A percentile compares a stretch with the other conserved stretches of the same genome.
Conservation (phyloP, 2,797 vertebrate genomes). For the Sebastes taczanowskii region DNA sequence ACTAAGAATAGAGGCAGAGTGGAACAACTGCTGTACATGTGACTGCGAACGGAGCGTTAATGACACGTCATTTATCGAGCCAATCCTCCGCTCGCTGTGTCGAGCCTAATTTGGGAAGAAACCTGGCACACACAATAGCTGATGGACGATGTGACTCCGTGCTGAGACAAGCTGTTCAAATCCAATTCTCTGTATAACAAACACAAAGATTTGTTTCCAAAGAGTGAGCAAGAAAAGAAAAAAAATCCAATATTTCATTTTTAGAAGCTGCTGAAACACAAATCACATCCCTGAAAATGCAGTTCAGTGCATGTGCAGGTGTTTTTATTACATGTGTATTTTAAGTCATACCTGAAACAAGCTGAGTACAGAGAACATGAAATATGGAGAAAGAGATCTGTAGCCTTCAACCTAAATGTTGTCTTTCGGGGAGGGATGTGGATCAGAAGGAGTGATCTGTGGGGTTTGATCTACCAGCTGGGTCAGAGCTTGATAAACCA, state of each 20-base stretch:
- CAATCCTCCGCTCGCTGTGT: not conserved
- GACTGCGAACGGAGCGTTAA: not conserved
- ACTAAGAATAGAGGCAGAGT: not conserved
- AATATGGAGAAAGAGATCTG: not conserved
- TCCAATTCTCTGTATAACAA: constrained; percentile 3
- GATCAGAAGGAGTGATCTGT: not conserved
- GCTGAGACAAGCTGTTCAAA: constrained; percentile 18
- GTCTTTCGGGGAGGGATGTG: too few relatives aligned
- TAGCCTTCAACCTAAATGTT: too few relatives aligned
- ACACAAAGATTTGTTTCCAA: not conserved
- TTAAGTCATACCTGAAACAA: not conserved
- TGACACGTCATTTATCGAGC: not conserved
- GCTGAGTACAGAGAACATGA: not conserved
- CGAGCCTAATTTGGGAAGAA: constrained; percentile 3
- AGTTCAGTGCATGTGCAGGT: not conserved
- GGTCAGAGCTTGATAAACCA: not conserved
- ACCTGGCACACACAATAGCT: not conserved
- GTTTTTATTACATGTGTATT: not conserved
- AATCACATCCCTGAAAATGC: not conserved
- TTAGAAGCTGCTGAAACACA: not conserved
- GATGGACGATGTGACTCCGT: not conserved
- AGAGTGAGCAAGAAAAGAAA: not conserved
- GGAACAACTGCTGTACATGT: not conserved
- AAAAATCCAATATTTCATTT: not conserved
- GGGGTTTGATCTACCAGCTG: not conserved